A percentile compares a stretch with the other conserved stretches of the same genome.
phyloP scores from a whole-genome alignment of 2,113 vertebrate genomes.

The Sprattus sprattus region DNA sequence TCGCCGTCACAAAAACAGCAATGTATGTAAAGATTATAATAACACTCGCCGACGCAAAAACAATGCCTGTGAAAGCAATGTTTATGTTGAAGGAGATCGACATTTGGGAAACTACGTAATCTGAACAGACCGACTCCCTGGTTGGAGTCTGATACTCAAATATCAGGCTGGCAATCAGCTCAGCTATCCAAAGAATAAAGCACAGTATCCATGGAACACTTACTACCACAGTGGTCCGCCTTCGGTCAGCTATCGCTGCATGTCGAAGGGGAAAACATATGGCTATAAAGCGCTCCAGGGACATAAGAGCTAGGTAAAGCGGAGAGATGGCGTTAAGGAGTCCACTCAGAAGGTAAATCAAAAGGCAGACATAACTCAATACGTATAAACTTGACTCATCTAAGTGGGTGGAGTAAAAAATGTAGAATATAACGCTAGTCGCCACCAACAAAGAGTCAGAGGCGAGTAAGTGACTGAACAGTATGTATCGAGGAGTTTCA shows the following conservation, averaged over 20 bases:
- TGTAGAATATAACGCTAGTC: conserved; percentile 41
- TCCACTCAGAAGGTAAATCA: neutral
- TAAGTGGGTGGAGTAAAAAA: conserved; percentile 15
- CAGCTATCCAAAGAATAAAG: conserved; percentile 43
- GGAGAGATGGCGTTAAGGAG: conserved; percentile 43
- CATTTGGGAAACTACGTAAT: neutral
- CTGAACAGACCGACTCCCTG: neutral
- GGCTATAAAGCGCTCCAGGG: conserved; percentile 62
- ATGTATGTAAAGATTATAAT: conserved; percentile 28
- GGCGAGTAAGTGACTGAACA: conserved; percentile 61
- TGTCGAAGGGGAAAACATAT: conserved; percentile 62
- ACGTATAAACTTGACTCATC: conserved; percentile 42
- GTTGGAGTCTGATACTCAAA: neutral
- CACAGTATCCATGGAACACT: conserved; percentile 47
- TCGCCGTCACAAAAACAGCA: conserved; percentile 21
- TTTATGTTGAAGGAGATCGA: neutral
- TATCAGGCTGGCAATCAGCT: conserved; percentile 41
- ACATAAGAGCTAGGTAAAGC: conserved; percentile 62
- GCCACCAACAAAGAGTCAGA: conserved; percentile 56
- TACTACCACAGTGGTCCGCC: conserved; percentile 37
- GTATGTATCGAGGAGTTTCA: conserved; percentile 57
- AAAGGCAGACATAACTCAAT: conserved; percentile 43
- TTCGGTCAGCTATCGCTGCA: conserved; percentile 37
- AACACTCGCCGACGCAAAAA: conserved; percentile 3
- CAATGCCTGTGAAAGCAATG: neutral